Evolutionary conservation across 2,797 vertebrate species (phyloP).

Genomic region (Phyllotis vaccarum): DNA sequence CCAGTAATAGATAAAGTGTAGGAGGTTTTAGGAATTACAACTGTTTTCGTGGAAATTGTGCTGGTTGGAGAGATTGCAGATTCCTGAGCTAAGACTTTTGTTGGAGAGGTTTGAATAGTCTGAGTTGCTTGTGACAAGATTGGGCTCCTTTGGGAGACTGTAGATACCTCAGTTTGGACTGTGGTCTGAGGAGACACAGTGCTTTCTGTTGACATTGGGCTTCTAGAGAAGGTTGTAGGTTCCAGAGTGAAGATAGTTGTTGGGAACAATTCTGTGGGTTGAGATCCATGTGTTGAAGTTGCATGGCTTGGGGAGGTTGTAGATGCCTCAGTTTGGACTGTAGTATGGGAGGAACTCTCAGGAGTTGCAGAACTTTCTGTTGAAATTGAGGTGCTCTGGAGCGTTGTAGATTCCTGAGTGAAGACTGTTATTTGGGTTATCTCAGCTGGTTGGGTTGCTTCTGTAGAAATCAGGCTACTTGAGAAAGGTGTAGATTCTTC

Average conservation of each 20-base stretch:
- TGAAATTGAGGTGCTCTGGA: neutral
- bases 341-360: neutral
- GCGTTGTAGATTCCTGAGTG: too few species aligned
- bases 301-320: neutral
- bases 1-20: too few species aligned
- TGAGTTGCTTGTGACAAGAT: too few species aligned
- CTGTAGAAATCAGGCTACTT: neutral
- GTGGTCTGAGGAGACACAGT: too few species aligned
- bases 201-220: neutral
- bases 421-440: neutral
- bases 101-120: too few species aligned
- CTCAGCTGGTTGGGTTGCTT: fast-evolving
- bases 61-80: neutral
- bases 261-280: neutral
- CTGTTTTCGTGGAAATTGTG: too few species aligned
- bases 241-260: neutral
- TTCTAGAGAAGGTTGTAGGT: too few species aligned
- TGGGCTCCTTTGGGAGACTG: too few species aligned
- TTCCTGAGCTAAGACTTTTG: neutral
- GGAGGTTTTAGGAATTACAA: too few species aligned
- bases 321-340: neutral
- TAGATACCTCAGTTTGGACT: neutral
- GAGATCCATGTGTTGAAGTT: neutral
- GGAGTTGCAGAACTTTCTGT: neutral
- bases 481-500: neutral